These are phyloP conservation scores for Herpetotheres cachinnans DNA, from an alignment of 2,113 vertebrate genomes.

Conservation along the genomic window DNA sequence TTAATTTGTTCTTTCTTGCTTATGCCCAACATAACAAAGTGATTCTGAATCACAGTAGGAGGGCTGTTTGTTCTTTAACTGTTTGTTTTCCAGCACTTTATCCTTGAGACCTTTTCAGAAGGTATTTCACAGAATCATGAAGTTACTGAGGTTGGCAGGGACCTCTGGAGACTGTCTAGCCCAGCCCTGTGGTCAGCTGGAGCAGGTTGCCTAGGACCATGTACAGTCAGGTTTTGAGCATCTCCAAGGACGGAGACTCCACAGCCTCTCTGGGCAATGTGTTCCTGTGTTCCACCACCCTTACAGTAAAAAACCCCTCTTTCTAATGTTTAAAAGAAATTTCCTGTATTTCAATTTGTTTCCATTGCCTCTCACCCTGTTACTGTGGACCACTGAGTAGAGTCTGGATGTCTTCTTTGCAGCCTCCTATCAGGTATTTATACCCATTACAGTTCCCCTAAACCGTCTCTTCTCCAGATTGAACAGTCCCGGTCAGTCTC, in stretches of 20 bases:
- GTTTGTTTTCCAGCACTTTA: not conserved
- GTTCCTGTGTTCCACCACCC: not conserved
- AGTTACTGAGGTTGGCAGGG: not conserved
- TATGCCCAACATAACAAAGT: not conserved
- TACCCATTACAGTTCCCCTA: not conserved
- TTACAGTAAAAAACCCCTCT: not conserved
- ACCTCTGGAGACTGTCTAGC: not conserved
- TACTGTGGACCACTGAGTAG: not conserved
- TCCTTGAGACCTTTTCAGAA: not conserved
- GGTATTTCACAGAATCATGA: not conserved
- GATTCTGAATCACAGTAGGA: not conserved
- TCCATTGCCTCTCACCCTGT: not conserved
- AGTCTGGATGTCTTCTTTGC: not conserved
- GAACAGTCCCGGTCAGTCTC: rapidly evolving
- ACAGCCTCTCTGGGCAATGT: not conserved
- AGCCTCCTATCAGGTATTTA: not conserved
- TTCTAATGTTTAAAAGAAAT: not conserved
- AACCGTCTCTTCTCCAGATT: not conserved
- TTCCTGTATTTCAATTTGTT: not conserved
- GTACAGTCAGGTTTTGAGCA: not conserved
- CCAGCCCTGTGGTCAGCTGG: not conserved
- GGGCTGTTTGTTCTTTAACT: not conserved
- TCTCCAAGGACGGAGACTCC: not conserved
- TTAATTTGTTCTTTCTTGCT: not conserved
- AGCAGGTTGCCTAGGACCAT: not conserved